A percentile compares a stretch with the other conserved stretches of the same genome.
phyloP scores from a whole-genome alignment of 1,140 invertebrate species.

The Heliconius himera region DNA sequence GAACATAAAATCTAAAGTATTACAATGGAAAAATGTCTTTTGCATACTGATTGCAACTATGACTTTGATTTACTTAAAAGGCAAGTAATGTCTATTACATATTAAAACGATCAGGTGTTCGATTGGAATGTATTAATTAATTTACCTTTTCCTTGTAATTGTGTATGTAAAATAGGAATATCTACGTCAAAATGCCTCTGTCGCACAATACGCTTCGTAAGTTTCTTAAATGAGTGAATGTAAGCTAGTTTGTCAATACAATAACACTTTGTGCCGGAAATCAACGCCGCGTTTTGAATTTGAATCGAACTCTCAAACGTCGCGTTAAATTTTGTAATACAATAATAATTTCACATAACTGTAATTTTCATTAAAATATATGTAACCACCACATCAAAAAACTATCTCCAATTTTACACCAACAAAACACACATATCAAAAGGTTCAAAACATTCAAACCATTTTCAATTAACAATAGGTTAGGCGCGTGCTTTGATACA shows the following conservation, averaged over 20 bases:
- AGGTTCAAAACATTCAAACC: constrained; percentile 5
- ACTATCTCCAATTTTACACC: background rate
- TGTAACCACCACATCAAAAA: background rate
- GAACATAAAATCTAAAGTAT: background rate
- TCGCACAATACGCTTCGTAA: no score
- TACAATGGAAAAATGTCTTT: background rate
- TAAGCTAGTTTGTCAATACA: no score
- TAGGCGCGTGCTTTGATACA: constrained; percentile 37
- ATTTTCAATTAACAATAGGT: constrained; percentile 37
- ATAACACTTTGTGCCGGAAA: no score
- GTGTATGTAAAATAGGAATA: background rate
- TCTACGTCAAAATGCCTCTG: background rate
- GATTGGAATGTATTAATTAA: background rate
- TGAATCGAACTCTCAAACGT: no score
- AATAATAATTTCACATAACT: no score
- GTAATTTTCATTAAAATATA: background rate
- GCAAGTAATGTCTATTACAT: background rate
- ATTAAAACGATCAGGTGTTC: constrained; percentile 12
- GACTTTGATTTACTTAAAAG: constrained; percentile 6
- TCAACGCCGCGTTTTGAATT: background rate
- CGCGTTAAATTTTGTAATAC: no score
- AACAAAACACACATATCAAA: background rate
- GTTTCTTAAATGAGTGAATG: no score
- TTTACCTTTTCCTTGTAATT: background rate
- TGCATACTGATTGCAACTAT: constrained; percentile 7